phyloP scores from a whole-genome alignment of 2,888 invertebrate genomes.

The Hesperia comma region DNA sequence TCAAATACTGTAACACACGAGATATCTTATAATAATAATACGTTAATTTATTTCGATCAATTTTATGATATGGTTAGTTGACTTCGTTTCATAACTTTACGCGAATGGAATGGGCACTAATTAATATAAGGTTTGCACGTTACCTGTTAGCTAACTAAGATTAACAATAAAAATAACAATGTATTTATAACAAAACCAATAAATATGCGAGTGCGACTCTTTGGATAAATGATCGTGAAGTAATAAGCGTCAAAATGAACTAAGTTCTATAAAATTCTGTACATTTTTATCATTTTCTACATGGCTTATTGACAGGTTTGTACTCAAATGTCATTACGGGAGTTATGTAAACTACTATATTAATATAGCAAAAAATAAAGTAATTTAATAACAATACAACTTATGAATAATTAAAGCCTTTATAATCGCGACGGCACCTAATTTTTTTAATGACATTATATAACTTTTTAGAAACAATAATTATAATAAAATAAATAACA shows the following conservation, averaged over 20 bases:
- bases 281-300: not conserved
- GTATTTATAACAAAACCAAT: not conserved
- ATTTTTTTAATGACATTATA: not conserved
- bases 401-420: conserved; percentile 44
- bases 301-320: conserved; percentile 10
- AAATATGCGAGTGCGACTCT: not conserved
- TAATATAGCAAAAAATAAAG: not conserved
- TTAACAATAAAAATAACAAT: not conserved
- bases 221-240: not conserved
- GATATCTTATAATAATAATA: conserved; percentile 54
- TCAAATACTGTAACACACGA: conserved; percentile 58
- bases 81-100: conserved; percentile 30
- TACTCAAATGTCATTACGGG: conserved; percentile 1
- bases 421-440: conserved; percentile 24
- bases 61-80: conserved; percentile 62
- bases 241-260: not conserved
- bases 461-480: not conserved
- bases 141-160: not conserved
- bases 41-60: conserved; percentile 49
- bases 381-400: conserved; percentile 2
- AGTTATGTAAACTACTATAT: not conserved
- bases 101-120: not conserved
- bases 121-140: not conserved
- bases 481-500: too few relatives aligned
- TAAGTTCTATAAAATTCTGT: not conserved